A percentile compares a stretch with the other conserved stretches of the same genome.
Conservation (phyloP, 2,797 vertebrate genomes). For the Xiphophorus birchmanni region DNA sequence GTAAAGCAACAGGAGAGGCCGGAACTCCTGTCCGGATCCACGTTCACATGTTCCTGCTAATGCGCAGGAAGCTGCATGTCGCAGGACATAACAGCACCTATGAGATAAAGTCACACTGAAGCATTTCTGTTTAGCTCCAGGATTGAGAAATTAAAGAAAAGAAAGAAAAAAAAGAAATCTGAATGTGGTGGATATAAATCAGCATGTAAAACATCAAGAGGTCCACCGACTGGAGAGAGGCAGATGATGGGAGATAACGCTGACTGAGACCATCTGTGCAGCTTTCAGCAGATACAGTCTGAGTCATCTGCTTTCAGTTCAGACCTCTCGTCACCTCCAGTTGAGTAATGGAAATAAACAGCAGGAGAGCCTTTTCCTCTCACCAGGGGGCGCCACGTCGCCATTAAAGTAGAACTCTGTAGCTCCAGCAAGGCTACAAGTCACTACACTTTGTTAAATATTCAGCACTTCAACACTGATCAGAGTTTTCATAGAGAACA, state of each 20-base stretch:
- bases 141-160: slow-evolving; percentile 51
- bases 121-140: not conserved
- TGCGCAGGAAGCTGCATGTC: slow-evolving; percentile 10
- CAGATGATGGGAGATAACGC: not conserved
- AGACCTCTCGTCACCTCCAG: not conserved
- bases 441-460: not conserved
- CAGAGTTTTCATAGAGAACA: not conserved
- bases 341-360: not conserved
- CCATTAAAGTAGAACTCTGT: not conserved
- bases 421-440: not conserved
- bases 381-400: slow-evolving; percentile 50
- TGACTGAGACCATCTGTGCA: not conserved
- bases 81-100: not conserved
- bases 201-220: not conserved
- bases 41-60: slow-evolving; percentile 54
- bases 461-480: not conserved
- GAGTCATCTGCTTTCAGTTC: not conserved
- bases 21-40: slow-evolving; percentile 75
- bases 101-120: slow-evolving; percentile 21
- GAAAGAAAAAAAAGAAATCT: not conserved
- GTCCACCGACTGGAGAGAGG: slow-evolving; percentile 6
- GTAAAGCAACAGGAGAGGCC: slow-evolving; percentile 78
- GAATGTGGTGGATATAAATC: slow-evolving; percentile 1
- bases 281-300: not conserved
- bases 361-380: not conserved